A percentile compares a stretch with the other conserved stretches of the same genome.
Evolutionary conservation across 2,113 vertebrate genomes (phyloP).

Genomic region (Barbus barbus): DNA sequence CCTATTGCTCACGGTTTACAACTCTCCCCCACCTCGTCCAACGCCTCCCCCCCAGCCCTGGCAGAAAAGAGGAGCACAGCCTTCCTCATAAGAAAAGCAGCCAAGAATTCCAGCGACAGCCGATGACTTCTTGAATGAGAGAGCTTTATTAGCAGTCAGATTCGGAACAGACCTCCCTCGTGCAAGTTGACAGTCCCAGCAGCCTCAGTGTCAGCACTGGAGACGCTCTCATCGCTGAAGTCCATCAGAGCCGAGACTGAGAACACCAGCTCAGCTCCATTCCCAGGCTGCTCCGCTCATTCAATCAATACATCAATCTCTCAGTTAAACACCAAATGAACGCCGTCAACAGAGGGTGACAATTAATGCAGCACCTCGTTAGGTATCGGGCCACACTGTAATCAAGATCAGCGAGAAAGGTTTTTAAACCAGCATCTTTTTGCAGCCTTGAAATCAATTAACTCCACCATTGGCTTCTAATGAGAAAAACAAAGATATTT

Average conservation of each 20-base stretch:
- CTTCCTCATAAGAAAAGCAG: conserved; percentile 54
- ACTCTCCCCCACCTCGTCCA: conserved; percentile 42
- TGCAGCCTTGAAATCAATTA: conserved; percentile 50
- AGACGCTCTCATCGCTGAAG: conserved; percentile 38
- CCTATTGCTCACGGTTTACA: conserved; percentile 52
- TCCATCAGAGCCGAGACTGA: conserved; percentile 43
- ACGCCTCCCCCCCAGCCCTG: not conserved
- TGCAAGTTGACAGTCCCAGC: conserved; percentile 46
- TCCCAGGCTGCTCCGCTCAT: conserved; percentile 52
- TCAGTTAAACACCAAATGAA: conserved; percentile 50
- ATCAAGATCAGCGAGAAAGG: conserved; percentile 52
- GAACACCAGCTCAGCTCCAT: conserved; percentile 42
- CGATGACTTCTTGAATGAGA: conserved; percentile 57
- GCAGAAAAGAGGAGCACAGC: conserved; percentile 52
- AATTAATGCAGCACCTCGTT: conserved; percentile 56
- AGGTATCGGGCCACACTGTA: conserved; percentile 50
- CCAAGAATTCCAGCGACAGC: conserved; percentile 50
- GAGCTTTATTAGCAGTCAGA: conserved; percentile 58
- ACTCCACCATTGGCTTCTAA: conserved; percentile 52
- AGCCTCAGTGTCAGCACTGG: conserved; percentile 14
- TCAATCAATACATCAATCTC: conserved; percentile 58
- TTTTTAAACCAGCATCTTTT: conserved; percentile 47
- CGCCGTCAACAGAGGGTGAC: conserved; percentile 41
- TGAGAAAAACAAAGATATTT: conserved; percentile 56
- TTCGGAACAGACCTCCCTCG: conserved; percentile 53